phyloP scores from a whole-genome alignment of 2,797 vertebrate genomes.

The Pelobates cultripes region DNA sequence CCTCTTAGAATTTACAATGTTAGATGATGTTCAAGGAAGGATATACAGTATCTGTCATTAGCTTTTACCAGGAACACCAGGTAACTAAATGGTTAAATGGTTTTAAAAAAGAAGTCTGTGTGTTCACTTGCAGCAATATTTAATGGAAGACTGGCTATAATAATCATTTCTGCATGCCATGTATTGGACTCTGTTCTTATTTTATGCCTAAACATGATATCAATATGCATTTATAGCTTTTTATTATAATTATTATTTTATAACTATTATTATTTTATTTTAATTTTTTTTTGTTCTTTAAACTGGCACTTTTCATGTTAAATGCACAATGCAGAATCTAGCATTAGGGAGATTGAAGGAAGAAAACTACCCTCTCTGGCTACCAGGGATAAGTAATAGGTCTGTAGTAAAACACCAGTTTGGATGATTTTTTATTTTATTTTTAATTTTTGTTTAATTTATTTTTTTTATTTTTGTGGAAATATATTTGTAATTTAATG shows the following conservation, averaged over 20 bases:
- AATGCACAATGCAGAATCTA: background rate
- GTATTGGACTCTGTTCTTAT: slow-evolving; percentile 16
- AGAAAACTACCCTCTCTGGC: background rate
- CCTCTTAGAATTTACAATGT: background rate
- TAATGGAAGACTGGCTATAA: slow-evolving; percentile 23
- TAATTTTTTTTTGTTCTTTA: background rate
- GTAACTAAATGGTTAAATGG: too few relatives aligned
- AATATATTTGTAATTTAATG: background rate
- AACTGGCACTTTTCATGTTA: slow-evolving; percentile 15
- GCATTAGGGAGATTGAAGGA: background rate
- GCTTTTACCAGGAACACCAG: background rate
- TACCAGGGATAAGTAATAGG: slow-evolving; percentile 10
- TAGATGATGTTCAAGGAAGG: slow-evolving; percentile 10
- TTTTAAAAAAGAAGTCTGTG: background rate
- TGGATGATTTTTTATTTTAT: background rate
- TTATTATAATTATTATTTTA: background rate
- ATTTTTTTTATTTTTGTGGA: background rate
- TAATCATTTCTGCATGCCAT: slow-evolving; percentile 44
- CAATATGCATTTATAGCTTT: background rate
- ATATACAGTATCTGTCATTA: slow-evolving; percentile 6
- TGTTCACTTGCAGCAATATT: slow-evolving; percentile 18
- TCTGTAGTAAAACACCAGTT: slow-evolving; percentile 35
- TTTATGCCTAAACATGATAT: slow-evolving; percentile 24
- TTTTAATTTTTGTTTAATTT: background rate
- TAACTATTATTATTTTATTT: background rate